A percentile compares a stretch with the other conserved stretches of the same genome.
These are phyloP conservation scores for Andrena hattorfiana DNA, from an alignment of 2,888 invertebrate genomes.

Conservation along the genomic window DNA sequence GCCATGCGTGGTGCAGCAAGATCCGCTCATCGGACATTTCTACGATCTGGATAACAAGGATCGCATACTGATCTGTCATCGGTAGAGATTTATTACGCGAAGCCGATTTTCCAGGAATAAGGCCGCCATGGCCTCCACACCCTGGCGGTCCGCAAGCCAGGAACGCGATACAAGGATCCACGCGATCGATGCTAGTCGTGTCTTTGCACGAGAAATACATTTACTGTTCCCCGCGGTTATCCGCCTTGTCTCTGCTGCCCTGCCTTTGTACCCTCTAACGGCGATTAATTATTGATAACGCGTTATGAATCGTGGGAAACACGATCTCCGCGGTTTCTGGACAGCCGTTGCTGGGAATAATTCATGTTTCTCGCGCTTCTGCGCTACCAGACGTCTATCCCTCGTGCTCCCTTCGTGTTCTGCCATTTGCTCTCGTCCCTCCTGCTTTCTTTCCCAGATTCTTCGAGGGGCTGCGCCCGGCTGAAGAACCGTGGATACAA, in stretches of 20 bases:
- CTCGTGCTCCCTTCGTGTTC: not conserved
- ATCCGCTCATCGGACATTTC: not conserved
- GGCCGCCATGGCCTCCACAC: constrained; percentile 27
- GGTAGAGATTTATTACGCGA: constrained; percentile 55
- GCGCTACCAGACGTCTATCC: constrained; percentile 6
- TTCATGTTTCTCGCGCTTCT: constrained; percentile 71
- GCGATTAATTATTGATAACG: constrained; percentile 79
- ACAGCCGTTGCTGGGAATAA: constrained; percentile 72
- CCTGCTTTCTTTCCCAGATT: constrained; percentile 49
- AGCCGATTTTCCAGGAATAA: constrained; percentile 65
- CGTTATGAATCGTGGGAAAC: constrained; percentile 79
- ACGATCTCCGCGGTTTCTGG: constrained; percentile 69
- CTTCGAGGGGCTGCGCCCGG: constrained; percentile 32
- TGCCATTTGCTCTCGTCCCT: constrained; percentile 39
- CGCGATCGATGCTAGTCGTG: constrained; percentile 13
- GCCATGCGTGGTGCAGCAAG: not conserved
- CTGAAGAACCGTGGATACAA: constrained; percentile 62
- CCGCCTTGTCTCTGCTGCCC: constrained; percentile 25
- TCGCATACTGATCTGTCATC: constrained; percentile 61
- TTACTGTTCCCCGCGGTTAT: constrained; percentile 14
- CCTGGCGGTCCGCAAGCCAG: constrained; percentile 4
- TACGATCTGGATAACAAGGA: constrained; percentile 52
- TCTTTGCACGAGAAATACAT: constrained; percentile 26
- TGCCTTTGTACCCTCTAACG: constrained; percentile 57
- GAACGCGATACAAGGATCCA: constrained; percentile 9